Evolutionary conservation across 2,797 vertebrate species (phyloP).

Genomic region (Enteromius viviparus): DNA sequence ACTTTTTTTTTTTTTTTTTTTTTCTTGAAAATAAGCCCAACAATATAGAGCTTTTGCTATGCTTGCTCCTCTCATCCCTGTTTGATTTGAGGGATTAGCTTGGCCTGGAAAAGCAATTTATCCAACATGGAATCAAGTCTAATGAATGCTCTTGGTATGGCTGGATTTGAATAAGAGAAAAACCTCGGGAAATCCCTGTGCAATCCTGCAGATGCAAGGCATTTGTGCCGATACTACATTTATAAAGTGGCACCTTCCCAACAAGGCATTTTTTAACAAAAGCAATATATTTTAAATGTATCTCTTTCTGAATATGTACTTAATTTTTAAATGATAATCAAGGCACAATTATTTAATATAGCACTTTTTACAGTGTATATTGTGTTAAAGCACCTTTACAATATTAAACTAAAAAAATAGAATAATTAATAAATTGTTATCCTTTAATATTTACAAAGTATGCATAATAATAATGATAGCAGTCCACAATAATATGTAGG

Average conservation of each 20-base stretch:
- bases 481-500: not conserved
- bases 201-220: constrained; percentile 62
- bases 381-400: not conserved
- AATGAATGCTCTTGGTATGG: constrained; percentile 74
- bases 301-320: not conserved
- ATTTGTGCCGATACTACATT: not conserved
- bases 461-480: not conserved
- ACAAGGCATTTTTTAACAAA: not conserved
- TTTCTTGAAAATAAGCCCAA: not conserved
- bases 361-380: not conserved
- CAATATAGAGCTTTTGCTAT: constrained; percentile 31
- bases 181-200: constrained; percentile 65
- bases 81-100: constrained; percentile 39
- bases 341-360: no score
- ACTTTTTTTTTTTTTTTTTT: not conserved
- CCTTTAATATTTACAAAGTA: no score
- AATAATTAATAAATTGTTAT: no score
- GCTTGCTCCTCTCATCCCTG: constrained; percentile 21
- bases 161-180: constrained; percentile 68
- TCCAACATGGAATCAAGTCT: constrained; percentile 73
- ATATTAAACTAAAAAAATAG: not conserved
- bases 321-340: not conserved
- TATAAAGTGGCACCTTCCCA: not conserved
- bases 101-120: constrained; percentile 76
- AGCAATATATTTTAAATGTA: no score